Conservation (phyloP, 2,113 vertebrate species). For the Cinclus cinclus region DNA sequence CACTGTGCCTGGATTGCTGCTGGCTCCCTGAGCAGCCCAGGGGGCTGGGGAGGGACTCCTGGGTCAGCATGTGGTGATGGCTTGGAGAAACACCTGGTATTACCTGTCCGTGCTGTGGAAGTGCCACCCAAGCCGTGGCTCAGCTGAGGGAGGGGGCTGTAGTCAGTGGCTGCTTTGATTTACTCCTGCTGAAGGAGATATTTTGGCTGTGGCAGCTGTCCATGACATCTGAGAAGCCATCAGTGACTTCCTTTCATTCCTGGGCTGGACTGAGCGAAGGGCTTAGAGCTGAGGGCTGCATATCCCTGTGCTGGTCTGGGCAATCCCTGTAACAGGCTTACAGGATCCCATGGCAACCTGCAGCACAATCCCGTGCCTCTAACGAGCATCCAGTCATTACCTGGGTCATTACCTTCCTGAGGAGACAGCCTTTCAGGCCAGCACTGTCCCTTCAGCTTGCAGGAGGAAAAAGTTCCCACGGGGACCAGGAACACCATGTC, state of each 20-base stretch:
- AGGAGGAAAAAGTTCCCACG: neutral
- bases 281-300: slow-evolving; percentile 2
- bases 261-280: neutral
- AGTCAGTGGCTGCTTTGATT: neutral
- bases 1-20: neutral
- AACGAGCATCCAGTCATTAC: neutral
- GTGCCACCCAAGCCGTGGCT: neutral
- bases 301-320: neutral
- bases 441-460: neutral
- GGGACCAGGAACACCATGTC: neutral
- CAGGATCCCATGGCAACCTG: neutral
- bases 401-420: neutral
- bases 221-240: neutral
- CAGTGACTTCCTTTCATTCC: neutral
- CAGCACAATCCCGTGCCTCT: neutral
- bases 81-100: neutral
- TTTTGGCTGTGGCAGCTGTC: neutral
- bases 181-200: accelerated
- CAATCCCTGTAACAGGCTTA: neutral
- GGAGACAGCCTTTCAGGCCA: neutral
- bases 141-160: neutral
- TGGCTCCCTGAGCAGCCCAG: neutral
- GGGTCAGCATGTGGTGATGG: neutral
- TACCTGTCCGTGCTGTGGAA: neutral
- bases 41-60: neutral